A percentile compares a stretch with the other conserved stretches of the same genome.
These are phyloP conservation scores for Agrypnus murinus DNA, from an alignment of 2,888 invertebrate genomes.

Conservation along the genomic window DNA sequence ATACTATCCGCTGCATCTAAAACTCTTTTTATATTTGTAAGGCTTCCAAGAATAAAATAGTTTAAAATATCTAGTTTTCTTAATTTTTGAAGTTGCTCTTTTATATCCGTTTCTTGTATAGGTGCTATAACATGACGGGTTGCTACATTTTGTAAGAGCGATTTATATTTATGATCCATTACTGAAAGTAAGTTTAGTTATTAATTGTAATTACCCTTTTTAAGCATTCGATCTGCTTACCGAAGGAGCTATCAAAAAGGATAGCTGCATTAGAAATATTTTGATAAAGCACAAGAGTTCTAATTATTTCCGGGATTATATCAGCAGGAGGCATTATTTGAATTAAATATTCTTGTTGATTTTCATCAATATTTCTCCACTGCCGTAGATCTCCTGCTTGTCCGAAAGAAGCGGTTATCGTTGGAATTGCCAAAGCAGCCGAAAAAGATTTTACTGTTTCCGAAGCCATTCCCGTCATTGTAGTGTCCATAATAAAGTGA, in stretches of 20 bases:
- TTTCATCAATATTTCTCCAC: constrained; percentile 84
- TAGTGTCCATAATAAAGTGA: constrained; percentile 87
- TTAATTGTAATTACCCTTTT: neutral
- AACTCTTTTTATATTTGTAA: constrained; percentile 77
- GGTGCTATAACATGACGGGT: constrained; percentile 91
- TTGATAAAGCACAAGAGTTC: constrained; percentile 86
- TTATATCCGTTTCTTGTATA: constrained; percentile 74
- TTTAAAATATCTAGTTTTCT: constrained; percentile 91
- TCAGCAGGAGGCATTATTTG: constrained; percentile 92
- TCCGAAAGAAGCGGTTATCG: constrained; percentile 89
- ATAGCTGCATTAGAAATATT: constrained; percentile 95
- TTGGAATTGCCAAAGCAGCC: constrained; percentile 85
- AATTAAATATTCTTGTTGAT: constrained; percentile 84
- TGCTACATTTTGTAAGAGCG: constrained; percentile 90
- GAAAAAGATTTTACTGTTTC: constrained; percentile 91
- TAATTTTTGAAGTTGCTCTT: constrained; percentile 81
- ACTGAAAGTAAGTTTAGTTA: constrained; percentile 72
- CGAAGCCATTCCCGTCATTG: constrained; percentile 85
- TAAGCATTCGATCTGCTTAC: constrained; percentile 68
- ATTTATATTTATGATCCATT: constrained; percentile 96
- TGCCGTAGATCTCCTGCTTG: constrained; percentile 88
- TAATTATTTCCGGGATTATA: constrained; percentile 86
- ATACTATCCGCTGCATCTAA: constrained; percentile 78
- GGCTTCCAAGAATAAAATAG: constrained; percentile 88
- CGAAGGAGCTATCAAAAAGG: constrained; percentile 90